Evolutionary conservation across 2,797 vertebrate species (phyloP).

Genomic region (Cheirogaleus major): DNA sequence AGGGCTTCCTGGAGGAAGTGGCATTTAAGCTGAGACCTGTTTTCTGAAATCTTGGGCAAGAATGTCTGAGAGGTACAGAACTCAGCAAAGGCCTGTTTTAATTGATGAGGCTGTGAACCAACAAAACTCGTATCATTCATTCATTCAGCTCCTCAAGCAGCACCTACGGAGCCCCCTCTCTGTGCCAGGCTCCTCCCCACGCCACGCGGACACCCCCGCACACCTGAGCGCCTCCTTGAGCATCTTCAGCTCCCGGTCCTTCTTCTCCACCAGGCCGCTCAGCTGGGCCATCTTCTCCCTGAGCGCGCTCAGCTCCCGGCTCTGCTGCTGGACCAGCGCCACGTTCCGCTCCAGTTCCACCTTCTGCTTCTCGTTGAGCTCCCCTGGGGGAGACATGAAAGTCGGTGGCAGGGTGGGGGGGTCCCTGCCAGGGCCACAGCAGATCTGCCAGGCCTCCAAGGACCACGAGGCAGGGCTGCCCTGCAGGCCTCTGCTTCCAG

Average conservation of each 20-base stretch:
- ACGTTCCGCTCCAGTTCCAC: conserved; percentile 85
- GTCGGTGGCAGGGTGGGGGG: background rate
- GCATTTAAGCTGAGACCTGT: background rate
- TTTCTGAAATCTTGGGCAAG: background rate
- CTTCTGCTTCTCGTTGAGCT: conserved; percentile 88
- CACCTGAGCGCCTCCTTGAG: conserved; percentile 84
- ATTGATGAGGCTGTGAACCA: background rate
- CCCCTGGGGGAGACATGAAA: conserved; percentile 79
- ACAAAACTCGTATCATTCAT: background rate
- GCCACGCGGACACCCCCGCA: fast-evolving
- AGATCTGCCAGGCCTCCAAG: background rate
- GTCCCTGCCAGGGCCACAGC: background rate
- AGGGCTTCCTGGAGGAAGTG: conserved; percentile 11
- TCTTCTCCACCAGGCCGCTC: conserved; percentile 83
- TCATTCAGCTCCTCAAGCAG: background rate
- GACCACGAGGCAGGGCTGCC: background rate
- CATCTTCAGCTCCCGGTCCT: conserved; percentile 82
- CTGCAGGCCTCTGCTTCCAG: background rate
- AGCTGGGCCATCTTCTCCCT: conserved; percentile 77
- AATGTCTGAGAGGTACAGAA: background rate
- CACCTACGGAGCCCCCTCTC: background rate
- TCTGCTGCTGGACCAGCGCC: conserved; percentile 79
- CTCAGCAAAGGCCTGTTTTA: background rate
- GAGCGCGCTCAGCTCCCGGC: conserved; percentile 81
- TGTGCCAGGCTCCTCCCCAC: background rate